Evolutionary conservation across 2,888 invertebrate genomes (phyloP), one percentile per base, ranked within the genome.

Genomic region (Agonum fuliginosum): DNA sequence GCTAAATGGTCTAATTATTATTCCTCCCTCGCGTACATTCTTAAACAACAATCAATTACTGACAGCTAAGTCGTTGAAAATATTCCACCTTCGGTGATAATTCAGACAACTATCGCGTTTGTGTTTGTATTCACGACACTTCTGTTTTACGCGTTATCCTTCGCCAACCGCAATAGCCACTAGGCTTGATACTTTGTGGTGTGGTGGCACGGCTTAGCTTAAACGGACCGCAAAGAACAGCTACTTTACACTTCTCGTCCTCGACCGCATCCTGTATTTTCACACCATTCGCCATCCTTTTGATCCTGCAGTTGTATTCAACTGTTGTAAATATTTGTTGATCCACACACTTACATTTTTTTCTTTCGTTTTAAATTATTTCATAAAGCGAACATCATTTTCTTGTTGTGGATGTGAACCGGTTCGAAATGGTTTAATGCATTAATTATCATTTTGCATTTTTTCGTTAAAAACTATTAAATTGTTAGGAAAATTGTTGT

Each of bases 81-180:
- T n/a, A n/a, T n/a, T n/a, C n/a, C n/a, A n/a, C n/a, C n/a, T n/a
- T n/a, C n/a, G n/a, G n/a, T n/a, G n/a, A n/a, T n/a, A n/a, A n/a
- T n/a, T n/a, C n/a, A n/a, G n/a, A n/a, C n/a, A n/a, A n/a, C n/a
- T n/a, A n/a, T n/a, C n/a, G n/a, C n/a, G n/a, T n/a, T n/a, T n/a
- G n/a, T n/a, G n/a, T n/a, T n/a, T 41, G 46, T 6, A 17, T 46
- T 46, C 12, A 5, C 46, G 46, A 6, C 17, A 17, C 17, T 46
- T 46, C 46, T 46, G 46, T 46, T 46, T 17, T 46, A 37, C 37
- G 46, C 17, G 46, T 46, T n/a, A 46, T 46, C 46, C 46, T 46
- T 17, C 17, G 12, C 46, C 12, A 4, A 46, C 46, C 46, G 19
- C 43, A 43, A 5, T 43, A 43, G 43, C 46, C 17, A 46, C 14